A percentile compares a stretch with the other conserved stretches of the same genome.
These are phyloP conservation scores for Numenius arquata DNA, from an alignment of 2,113 vertebrate species.

Conservation along the genomic window DNA sequence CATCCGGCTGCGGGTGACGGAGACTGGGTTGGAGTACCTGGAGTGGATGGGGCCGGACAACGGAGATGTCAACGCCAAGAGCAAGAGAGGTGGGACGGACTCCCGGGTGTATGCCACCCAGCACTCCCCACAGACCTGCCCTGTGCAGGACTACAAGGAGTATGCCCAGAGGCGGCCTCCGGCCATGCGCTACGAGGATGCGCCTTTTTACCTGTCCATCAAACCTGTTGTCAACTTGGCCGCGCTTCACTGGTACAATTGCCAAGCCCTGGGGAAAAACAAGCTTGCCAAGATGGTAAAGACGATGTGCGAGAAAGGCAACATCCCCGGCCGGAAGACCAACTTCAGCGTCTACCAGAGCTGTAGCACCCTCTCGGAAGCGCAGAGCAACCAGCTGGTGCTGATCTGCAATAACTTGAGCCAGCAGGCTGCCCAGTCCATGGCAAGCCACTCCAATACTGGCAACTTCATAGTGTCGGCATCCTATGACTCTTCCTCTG, in stretches of 20 bases:
- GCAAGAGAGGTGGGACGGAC: slow-evolving; percentile 78
- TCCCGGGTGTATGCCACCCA: slow-evolving; percentile 82
- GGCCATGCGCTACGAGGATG: slow-evolving; percentile 83
- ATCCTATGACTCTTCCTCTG: slow-evolving; percentile 84
- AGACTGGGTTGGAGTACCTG: slow-evolving; percentile 81
- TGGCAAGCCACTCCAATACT: slow-evolving; percentile 72
- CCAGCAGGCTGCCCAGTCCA: slow-evolving; percentile 82
- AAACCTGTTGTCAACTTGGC: slow-evolving; percentile 84
- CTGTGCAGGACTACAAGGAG: slow-evolving; percentile 86
- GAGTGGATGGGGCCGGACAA: slow-evolving; percentile 85
- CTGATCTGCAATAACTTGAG: slow-evolving; percentile 85
- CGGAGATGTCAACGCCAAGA: slow-evolving; percentile 72
- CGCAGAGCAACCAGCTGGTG: slow-evolving; percentile 86
- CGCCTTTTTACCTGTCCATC: slow-evolving; percentile 85
- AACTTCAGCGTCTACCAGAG: slow-evolving; percentile 89
- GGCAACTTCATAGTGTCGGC: slow-evolving; percentile 83
- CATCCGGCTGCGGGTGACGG: slow-evolving; percentile 78
- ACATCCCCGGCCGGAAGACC: slow-evolving; percentile 84
- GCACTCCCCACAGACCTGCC: slow-evolving; percentile 82
- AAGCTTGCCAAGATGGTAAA: slow-evolving; percentile 89
- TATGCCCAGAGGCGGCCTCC: slow-evolving; percentile 83
- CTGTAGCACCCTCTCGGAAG: slow-evolving; percentile 84
- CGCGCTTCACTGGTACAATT: slow-evolving; percentile 85
- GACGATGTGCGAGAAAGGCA: slow-evolving; percentile 87
- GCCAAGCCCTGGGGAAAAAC: slow-evolving; percentile 86